Conservation (phyloP, 2,797 vertebrate genomes). For the Sebastiscus tertius region DNA sequence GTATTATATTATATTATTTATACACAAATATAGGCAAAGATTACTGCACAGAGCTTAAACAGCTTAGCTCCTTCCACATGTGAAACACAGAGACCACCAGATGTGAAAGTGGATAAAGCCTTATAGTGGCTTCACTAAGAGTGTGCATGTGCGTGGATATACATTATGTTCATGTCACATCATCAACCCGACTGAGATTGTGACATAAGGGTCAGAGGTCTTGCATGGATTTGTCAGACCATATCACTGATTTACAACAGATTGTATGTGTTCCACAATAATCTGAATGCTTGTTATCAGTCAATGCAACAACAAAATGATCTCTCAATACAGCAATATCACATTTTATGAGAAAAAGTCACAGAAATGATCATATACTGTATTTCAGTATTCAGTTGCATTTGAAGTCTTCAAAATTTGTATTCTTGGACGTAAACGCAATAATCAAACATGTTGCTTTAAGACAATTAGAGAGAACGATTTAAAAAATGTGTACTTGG, state of each 20-base stretch:
- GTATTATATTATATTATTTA: neutral
- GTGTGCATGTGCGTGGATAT: neutral
- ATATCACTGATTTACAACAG: neutral
- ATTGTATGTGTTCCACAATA: neutral
- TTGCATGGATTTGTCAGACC: neutral
- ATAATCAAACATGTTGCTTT: neutral
- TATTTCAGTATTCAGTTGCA: neutral
- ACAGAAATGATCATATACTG: neutral
- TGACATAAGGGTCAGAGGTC: neutral
- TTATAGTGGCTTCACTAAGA: neutral
- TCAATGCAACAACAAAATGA: neutral
- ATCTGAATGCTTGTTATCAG: neutral
- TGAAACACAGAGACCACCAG: neutral
- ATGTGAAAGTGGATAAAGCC: neutral
- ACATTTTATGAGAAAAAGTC: neutral
- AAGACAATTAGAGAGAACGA: neutral
- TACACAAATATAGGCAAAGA: neutral
- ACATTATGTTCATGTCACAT: neutral
- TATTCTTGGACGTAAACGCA: neutral
- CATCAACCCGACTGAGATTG: neutral
- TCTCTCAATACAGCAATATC: neutral
- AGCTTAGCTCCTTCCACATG: neutral
- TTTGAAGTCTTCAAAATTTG: neutral
- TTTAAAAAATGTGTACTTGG: constrained; percentile 1
- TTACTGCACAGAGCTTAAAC: neutral